Conservation (phyloP, 2,888 invertebrate species). For the Pristionchus arcanus region DNA sequence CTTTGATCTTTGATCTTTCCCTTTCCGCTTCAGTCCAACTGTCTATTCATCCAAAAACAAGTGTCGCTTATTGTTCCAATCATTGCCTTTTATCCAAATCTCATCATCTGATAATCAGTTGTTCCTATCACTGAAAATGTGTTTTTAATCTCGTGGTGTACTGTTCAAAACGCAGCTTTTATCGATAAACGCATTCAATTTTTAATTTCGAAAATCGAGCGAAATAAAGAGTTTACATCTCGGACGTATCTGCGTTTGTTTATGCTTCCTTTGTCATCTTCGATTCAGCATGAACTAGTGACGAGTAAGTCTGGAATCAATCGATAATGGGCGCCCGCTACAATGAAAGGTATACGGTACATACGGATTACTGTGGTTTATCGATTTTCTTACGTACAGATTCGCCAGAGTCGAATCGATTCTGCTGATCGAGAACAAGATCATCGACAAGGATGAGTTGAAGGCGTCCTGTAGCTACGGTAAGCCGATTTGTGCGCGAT, state of each 20-base stretch:
- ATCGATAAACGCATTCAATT: conserved; percentile 11
- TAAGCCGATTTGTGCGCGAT: conserved; percentile 28
- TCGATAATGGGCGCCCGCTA: conserved; percentile 55
- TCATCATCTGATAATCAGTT: neutral
- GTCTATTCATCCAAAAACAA: conserved; percentile 29
- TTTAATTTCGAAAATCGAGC: neutral
- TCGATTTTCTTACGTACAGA: conserved; percentile 57
- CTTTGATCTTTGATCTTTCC: conserved; percentile 21
- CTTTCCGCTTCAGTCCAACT: conserved; percentile 18
- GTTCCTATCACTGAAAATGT: neutral
- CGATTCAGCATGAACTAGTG: conserved; percentile 33
- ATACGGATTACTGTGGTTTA: neutral
- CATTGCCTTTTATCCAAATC: conserved; percentile 24
- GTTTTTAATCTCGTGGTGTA: neutral
- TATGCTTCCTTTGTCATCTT: neutral
- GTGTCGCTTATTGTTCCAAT: neutral
- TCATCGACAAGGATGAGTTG: conserved; percentile 68
- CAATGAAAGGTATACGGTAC: conserved; percentile 56
- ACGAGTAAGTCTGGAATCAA: neutral
- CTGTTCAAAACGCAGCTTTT: conserved; percentile 6
- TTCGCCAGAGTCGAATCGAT: conserved; percentile 72
- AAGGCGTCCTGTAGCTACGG: conserved; percentile 68
- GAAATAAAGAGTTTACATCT: neutral
- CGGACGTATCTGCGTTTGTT: neutral
- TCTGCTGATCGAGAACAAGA: conserved; percentile 71